Evolutionary conservation across 1,140 invertebrate genomes (phyloP).

Genomic region (Galleria mellonella): DNA sequence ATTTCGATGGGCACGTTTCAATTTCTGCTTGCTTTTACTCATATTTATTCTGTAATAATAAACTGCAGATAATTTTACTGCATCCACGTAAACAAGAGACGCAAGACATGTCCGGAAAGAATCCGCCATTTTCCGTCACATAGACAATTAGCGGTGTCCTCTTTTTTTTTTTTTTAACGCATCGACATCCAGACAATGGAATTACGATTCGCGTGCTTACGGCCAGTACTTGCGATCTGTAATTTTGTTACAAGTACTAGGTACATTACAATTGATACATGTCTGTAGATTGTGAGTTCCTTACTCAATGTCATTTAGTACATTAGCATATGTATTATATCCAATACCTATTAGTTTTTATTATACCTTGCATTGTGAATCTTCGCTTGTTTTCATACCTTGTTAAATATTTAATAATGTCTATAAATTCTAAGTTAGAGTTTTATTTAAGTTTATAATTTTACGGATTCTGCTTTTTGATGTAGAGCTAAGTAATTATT

Average conservation of each 20-base stretch:
- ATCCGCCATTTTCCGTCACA: slow-evolving; percentile 12
- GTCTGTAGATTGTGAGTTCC: slow-evolving; percentile 1
- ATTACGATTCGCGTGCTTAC: slow-evolving; percentile 10
- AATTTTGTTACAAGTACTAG: slow-evolving; percentile 3
- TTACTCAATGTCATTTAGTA: slow-evolving; percentile 2
- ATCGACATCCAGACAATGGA: slow-evolving; percentile 16
- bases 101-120: slow-evolving; percentile 10
- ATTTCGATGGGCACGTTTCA: no score
- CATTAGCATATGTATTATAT: not conserved
- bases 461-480: no score
- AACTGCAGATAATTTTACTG: no score
- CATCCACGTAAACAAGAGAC: no score
- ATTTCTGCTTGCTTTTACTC: no score
- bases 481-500: no score
- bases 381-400: not conserved
- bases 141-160: slow-evolving; percentile 19
- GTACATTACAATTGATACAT: slow-evolving; percentile 8
- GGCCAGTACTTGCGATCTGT: slow-evolving; percentile 6
- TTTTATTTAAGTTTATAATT: no score
- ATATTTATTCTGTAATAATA: no score
- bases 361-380: not conserved
- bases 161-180: slow-evolving; percentile 13
- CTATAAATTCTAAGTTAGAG: no score
- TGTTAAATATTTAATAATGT: no score
- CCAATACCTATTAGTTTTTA: not conserved